Evolutionary conservation across 2,113 vertebrate genomes (phyloP).

Genomic region (Rousettus leschenaultii): DNA sequence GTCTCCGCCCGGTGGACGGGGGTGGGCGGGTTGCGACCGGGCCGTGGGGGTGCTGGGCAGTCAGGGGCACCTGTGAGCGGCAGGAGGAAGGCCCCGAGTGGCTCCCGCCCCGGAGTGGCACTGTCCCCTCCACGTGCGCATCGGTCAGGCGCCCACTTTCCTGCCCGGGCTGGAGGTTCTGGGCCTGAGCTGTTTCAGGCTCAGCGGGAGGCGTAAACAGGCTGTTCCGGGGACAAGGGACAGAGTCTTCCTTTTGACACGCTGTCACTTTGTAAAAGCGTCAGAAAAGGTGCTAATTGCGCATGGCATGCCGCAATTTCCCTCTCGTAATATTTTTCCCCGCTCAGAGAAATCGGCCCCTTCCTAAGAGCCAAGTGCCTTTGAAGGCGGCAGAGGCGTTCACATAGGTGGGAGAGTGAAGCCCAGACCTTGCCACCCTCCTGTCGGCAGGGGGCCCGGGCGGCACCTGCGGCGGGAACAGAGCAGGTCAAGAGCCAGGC

Average conservation of each 20-base stretch:
- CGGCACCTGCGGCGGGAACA: too few species aligned
- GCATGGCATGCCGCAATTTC: not conserved
- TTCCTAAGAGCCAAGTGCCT: not conserved
- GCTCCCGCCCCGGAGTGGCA: too few species aligned
- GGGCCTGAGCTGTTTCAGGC: too few species aligned
- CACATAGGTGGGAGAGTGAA: constrained; percentile 54
- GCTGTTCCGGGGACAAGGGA: not conserved
- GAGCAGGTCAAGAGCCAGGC: not conserved
- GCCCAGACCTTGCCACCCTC: not conserved
- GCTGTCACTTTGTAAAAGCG: not conserved
- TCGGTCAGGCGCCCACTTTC: too few species aligned
- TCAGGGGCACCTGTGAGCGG: too few species aligned
- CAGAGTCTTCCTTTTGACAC: not conserved
- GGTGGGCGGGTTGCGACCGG: too few species aligned
- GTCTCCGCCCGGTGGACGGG: too few species aligned
- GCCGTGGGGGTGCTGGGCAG: too few species aligned
- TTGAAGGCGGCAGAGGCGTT: not conserved
- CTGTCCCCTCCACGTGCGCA: too few species aligned
- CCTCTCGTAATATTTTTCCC: not conserved
- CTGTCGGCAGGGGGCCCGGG: too few species aligned
- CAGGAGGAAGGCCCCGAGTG: fast-evolving
- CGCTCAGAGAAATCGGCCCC: not conserved
- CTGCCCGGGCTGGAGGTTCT: too few species aligned
- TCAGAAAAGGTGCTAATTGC: constrained; percentile 30
- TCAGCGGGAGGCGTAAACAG: not conserved